These are phyloP conservation scores for Todus mexicanus DNA, from an alignment of 2,797 vertebrate species.

Conservation along the genomic window DNA sequence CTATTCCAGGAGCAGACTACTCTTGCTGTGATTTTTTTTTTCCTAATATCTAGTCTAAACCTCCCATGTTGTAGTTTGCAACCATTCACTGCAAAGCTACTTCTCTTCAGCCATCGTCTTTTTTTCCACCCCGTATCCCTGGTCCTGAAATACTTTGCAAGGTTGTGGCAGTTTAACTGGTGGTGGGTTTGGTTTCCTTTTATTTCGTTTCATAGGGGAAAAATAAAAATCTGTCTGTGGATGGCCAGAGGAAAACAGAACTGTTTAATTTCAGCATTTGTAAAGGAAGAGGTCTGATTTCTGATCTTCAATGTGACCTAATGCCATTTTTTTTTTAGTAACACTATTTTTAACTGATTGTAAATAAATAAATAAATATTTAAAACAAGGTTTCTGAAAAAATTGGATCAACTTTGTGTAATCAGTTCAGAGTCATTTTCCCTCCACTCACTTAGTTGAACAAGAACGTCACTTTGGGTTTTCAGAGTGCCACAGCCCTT, in stretches of 20 bases:
- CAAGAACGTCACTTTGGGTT: neutral
- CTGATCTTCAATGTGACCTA: neutral
- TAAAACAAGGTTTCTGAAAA: too few species aligned
- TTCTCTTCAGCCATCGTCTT: neutral
- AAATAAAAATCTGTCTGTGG: neutral
- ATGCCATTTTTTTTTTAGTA: neutral
- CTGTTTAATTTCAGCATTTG: neutral
- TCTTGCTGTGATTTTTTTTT: too few species aligned
- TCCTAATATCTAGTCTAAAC: too few species aligned
- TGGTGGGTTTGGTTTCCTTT: neutral
- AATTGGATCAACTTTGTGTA: too few species aligned
- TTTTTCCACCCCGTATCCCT: fast-evolving
- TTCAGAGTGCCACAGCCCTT: neutral
- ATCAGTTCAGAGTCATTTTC: neutral
- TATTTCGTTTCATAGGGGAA: neutral
- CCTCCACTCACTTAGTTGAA: neutral
- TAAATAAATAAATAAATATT: too few species aligned
- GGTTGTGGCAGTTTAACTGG: too few species aligned
- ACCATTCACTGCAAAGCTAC: neutral
- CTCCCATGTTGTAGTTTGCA: too few species aligned
- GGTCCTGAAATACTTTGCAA: neutral
- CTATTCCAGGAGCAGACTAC: too few species aligned
- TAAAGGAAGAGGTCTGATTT: neutral
- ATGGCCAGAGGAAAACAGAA: fast-evolving
- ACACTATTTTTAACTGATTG: neutral